These are phyloP conservation scores for Sinohyriopsis cumingii DNA, from an alignment of 2,888 invertebrate species.

Conservation along the genomic window DNA sequence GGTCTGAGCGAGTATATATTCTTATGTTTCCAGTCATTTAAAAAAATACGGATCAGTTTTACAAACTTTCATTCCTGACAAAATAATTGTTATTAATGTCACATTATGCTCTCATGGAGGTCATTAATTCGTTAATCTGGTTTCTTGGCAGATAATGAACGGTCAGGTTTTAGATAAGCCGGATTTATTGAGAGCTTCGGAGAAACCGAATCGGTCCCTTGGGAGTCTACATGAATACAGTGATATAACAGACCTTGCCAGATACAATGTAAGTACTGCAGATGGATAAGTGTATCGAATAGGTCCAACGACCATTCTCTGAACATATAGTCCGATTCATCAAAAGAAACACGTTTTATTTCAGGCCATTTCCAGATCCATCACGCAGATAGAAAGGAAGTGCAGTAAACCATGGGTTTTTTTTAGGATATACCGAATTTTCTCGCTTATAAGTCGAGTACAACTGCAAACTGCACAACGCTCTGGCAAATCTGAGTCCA, in stretches of 20 bases:
- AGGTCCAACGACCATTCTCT: no score
- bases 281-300: no score
- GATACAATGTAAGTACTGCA: constrained; percentile 83
- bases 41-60: neutral
- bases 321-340: no score
- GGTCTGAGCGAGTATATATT: neutral
- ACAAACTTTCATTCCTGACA: no score
- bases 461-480: no score
- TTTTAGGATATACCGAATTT: no score
- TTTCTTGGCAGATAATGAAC: constrained; percentile 39
- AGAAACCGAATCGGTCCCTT: constrained; percentile 53
- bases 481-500: no score
- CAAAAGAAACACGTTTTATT: no score
- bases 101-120: neutral
- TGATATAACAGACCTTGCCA: constrained; percentile 74
- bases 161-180: constrained; percentile 79
- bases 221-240: constrained; percentile 60
- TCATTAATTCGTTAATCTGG: neutral
- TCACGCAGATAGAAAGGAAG: no score
- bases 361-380: no score
- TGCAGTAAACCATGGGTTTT: no score
- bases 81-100: neutral
- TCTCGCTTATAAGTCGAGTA: no score
- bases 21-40: neutral
- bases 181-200: constrained; percentile 84